A percentile compares a stretch with the other conserved stretches of the same genome.
phyloP scores from a whole-genome alignment of 2,113 vertebrate genomes.

The Oreochromis niloticus region DNA sequence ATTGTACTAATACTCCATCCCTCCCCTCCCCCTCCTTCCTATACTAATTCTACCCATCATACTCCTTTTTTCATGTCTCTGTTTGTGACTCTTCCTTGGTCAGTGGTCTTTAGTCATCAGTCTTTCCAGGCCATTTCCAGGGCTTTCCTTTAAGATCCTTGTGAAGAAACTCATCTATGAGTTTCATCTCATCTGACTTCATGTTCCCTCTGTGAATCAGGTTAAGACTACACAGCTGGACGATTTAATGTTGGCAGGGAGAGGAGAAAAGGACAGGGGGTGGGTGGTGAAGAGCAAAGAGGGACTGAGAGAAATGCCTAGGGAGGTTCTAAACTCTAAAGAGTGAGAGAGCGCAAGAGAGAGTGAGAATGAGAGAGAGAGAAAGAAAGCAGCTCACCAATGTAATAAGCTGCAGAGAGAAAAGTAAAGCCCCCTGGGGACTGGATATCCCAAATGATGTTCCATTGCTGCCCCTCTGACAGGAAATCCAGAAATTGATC shows the following conservation, averaged over 20 bases:
- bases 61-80: not conserved
- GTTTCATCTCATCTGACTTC: not conserved
- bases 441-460: slow-evolving; percentile 42
- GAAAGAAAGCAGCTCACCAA: not conserved
- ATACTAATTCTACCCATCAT: slow-evolving; percentile 28
- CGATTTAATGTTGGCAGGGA: not conserved
- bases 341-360: not conserved
- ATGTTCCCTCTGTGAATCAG: not conserved
- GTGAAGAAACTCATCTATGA: not conserved
- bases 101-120: not conserved
- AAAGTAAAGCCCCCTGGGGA: not conserved
- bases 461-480: slow-evolving; percentile 35
- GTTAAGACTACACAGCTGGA: slow-evolving; percentile 11
- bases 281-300: not conserved
- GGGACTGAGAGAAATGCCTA: not conserved
- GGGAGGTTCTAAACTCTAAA: not conserved
- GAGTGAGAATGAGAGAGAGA: not conserved
- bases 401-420: slow-evolving; percentile 25
- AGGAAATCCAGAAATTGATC: slow-evolving; percentile 46
- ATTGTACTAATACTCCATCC: slow-evolving; percentile 67
- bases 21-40: slow-evolving; percentile 8
- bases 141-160: not conserved
- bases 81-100: not conserved
- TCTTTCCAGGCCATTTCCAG: not conserved
- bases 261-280: not conserved